Evolutionary conservation across 64 coral and sea anemone species (phyloP), one percentile per base, ranked within the genome.

Genomic region (Pocillopora damicornis): DNA sequence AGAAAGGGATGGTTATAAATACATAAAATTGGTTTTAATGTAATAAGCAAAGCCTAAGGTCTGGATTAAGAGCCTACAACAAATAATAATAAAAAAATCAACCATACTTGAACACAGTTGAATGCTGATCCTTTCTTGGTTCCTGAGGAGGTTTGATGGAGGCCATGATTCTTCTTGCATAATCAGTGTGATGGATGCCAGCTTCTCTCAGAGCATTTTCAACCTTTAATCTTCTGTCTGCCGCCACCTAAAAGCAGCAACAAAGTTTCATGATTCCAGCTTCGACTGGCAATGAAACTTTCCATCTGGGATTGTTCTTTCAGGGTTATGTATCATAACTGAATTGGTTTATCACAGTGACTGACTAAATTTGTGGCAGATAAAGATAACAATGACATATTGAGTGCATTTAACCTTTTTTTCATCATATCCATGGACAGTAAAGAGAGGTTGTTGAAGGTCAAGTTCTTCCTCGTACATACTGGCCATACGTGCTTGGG

Each of bases 71-170:
- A 23, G 36, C 17, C 18, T 51, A 2, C 42, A 2, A 51, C 42
- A 51, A 51, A 51, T 51, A 4, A 51, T 51, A 4, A 4, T 7
- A 4, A 51, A 51, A 64, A 61, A 38, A 11, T 37, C 15, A 38
- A 75, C 63, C 91, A 77, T 90, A 96, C 94, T 99, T 99, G 76
- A 99, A 99, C 17, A 99, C 37, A 67, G 93, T 88, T 76, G 97
- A 99, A 26, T 95, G 90, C 81, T 99, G 97, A 16, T 99, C 97
- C 73, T 94, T 94, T 20, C 97, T 83, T 15, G 97, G 90, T 81
- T 92, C 78, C 62, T 92, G 93, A 17, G 93, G 93, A 22, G 97
- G 97, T 82, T 93, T 92, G 17, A 99, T 86, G 37, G 75, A 82
- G 35, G 97, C 93, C 60, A 99, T 87, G 35, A 99, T 74, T 74